Evolutionary conservation across 2,797 vertebrate genomes (phyloP).

Genomic region (Fratercula arctica): DNA sequence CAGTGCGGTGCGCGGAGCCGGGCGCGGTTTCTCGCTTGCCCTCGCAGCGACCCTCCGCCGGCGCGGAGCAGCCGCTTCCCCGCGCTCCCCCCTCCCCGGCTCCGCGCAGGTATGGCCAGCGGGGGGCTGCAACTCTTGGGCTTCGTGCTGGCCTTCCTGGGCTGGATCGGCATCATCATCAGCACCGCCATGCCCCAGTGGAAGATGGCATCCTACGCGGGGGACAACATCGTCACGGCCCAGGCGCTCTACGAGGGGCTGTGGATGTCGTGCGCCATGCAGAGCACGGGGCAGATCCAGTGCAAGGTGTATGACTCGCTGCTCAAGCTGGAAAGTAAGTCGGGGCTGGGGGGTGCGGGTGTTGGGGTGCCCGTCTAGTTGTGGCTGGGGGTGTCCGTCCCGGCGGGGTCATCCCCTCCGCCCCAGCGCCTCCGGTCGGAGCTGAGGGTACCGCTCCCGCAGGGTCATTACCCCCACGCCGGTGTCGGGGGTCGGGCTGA

Average conservation of each 20-base stretch:
- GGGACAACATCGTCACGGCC: constrained; percentile 93
- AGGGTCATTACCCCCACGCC: fast-evolving
- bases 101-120: constrained; percentile 82
- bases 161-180: constrained; percentile 86
- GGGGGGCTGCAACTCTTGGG: constrained; percentile 90
- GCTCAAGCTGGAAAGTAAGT: constrained; percentile 81
- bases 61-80: neutral
- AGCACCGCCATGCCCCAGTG: constrained; percentile 91
- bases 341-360: neutral
- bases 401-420: neutral
- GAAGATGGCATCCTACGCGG: constrained; percentile 91
- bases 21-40: fast-evolving
- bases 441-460: neutral
- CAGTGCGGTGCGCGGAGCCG: neutral
- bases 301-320: constrained; percentile 93
- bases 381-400: neutral
- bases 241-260: constrained; percentile 92
- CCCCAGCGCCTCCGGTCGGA: fast-evolving
- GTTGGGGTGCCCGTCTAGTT: neutral
- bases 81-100: neutral
- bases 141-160: constrained; percentile 85
- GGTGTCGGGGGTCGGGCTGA: neutral
- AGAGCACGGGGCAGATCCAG: constrained; percentile 93
- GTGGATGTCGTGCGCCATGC: constrained; percentile 93
- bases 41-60: neutral